phyloP scores from a whole-genome alignment of 2,113 vertebrate genomes.

The Rattus norvegicus region GRCr8 NC_086024.1:77191001-77191500 shows the following conservation, averaged over 20 bases:
- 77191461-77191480: neutral
- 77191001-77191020: neutral
- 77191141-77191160: neutral
- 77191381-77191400: constrained; percentile 24
- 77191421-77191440: neutral
- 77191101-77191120: neutral
- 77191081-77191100: neutral
- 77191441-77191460: neutral
- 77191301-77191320: neutral
- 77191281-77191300: neutral
- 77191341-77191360: neutral
- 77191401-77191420: constrained; percentile 19
- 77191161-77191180: neutral
- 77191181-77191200: neutral
- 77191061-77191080: neutral
- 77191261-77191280: neutral
- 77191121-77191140: neutral
- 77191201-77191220: neutral
- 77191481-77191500: constrained; percentile 26
- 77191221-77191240: neutral
- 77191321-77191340: neutral
- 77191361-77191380: neutral
- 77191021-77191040: neutral
- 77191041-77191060: neutral
- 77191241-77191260: neutral